These are phyloP conservation scores for Salarias fasciatus DNA, from an alignment of 2,797 vertebrate species.

Conservation along the genomic window DNA sequence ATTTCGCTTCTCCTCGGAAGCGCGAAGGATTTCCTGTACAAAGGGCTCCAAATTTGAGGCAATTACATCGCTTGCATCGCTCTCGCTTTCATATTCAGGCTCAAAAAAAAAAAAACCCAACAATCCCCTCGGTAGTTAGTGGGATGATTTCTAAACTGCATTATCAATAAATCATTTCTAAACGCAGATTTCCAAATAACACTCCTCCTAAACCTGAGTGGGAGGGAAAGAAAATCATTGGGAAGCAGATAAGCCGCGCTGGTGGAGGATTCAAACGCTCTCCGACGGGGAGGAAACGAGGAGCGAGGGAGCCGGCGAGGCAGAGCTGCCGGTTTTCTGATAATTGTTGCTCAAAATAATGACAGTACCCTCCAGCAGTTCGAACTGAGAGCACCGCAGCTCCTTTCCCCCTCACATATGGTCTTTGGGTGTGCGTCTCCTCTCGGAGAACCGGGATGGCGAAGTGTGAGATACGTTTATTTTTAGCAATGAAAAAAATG, in stretches of 20 bases:
- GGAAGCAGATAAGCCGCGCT: slow-evolving; percentile 14
- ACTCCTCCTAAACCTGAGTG: slow-evolving; percentile 6
- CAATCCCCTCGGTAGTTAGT: background rate
- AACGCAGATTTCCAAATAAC: slow-evolving; percentile 23
- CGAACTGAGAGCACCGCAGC: slow-evolving; percentile 23
- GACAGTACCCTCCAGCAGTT: slow-evolving; percentile 40
- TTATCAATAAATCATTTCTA: slow-evolving; percentile 31
- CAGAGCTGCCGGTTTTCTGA: slow-evolving; percentile 38
- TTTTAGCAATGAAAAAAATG: slow-evolving; percentile 52
- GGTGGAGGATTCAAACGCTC: slow-evolving; percentile 43
- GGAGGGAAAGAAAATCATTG: slow-evolving; percentile 25
- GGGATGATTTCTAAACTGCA: background rate
- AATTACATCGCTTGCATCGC: background rate
- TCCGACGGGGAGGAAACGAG: background rate
- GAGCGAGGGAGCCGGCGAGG: background rate
- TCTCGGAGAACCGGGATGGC: slow-evolving; percentile 24
- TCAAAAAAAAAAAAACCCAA: slow-evolving; percentile 5
- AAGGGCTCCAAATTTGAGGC: slow-evolving; percentile 31
- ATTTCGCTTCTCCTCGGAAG: slow-evolving; percentile 15
- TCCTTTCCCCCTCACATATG: no score
- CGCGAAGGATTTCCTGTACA: slow-evolving; percentile 23
- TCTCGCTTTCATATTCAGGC: background rate
- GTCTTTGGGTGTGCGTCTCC: slow-evolving; percentile 19
- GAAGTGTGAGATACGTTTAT: slow-evolving; percentile 46
- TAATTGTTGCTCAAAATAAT: slow-evolving; percentile 52